Base-by-base conservation (phyloP, 2,113 vertebrate genomes). In the Pseudorasbora parva region DNA sequence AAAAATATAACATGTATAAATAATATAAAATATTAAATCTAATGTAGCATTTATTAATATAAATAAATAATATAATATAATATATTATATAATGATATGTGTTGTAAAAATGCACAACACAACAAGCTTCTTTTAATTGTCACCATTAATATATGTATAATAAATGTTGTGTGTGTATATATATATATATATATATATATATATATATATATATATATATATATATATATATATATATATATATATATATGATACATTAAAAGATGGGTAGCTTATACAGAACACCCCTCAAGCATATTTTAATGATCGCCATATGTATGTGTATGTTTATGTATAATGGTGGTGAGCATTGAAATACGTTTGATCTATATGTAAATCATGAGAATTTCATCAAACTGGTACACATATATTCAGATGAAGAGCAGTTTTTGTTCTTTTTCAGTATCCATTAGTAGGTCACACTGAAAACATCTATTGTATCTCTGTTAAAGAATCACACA, bases 371-470 rank as follows among this genome's bases (percentile, higher is more conserved):
- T 21, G 30, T 33, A 37, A 10, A 68, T 68, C 1, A 21, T 68
- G 64, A 41, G 9, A 41, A 68, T 21, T 41, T 21, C 54, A 11
- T n/a, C 17, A 33, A 17, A 56, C 11, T 21, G 19, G 73, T 56
- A 4, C 49, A n/a, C 45, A 37, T 56, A n/a, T 4, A 76, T 76
- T 56, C 4, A 30, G 25, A 74, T 68, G 27, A 68, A 14, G 43
- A 19, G 15, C 17, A 51, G 74, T 37, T 57, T 41, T 57, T 60
- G 33, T 25, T 60, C 37, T 60, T 78, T 62, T 78, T 25, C 8
- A 60, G 37, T 25, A 49, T 45, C 57, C 76, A 62, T 60, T 78
- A 60, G 57, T 30, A 21, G 77, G 59, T 64, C 77, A 45, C 23
- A 64, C 5, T 47, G 23, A 47, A 79, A 62, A 47, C 41, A 64